Evolutionary conservation across 2,888 invertebrate species (phyloP).

Genomic region (Folsomia candida): DNA sequence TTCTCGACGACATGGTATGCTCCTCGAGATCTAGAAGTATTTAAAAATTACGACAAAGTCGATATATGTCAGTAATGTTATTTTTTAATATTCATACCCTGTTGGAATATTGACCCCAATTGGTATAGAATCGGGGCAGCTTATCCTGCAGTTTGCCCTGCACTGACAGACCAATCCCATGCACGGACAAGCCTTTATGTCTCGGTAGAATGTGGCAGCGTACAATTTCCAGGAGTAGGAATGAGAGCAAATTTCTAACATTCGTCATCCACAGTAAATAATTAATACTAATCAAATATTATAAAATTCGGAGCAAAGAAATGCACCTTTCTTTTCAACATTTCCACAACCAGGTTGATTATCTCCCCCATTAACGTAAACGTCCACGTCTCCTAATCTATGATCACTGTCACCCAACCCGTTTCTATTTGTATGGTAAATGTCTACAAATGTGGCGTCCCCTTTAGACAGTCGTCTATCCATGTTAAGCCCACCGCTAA

Average conservation of each 20-base stretch:
- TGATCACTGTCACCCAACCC: conserved; percentile 31
- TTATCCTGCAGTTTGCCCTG: conserved; percentile 23
- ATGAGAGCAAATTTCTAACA: conserved; percentile 39
- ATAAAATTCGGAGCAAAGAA: too few relatives aligned
- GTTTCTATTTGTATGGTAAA: conserved; percentile 38
- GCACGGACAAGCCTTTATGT: conserved; percentile 35
- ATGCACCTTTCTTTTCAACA: too few relatives aligned
- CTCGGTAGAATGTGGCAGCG: conserved; percentile 5
- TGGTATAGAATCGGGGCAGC: too few relatives aligned
- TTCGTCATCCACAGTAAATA: too few relatives aligned
- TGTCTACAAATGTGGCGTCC: conserved; percentile 37
- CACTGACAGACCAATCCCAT: conserved; percentile 31
- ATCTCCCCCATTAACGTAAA: conserved; percentile 39
- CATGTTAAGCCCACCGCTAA: conserved; percentile 13
- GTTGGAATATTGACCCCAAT: too few relatives aligned
- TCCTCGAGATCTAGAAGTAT: too few relatives aligned
- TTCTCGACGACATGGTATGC: too few relatives aligned
- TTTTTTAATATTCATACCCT: too few relatives aligned
- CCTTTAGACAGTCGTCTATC: conserved; percentile 28
- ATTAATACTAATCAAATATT: background rate
- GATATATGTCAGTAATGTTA: too few relatives aligned
- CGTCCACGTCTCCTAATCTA: conserved; percentile 33
- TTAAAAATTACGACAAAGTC: too few relatives aligned
- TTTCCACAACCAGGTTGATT: conserved; percentile 39
- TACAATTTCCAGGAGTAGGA: conserved; percentile 30